phyloP scores from a whole-genome alignment of 2,113 vertebrate genomes.

The rabbit (Oryctolagus cuniculus) region mOryCun1.1 NC_091432.1:184913501-184914000 shows the following conservation, averaged over 20 bases:
- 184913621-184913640: not conserved
- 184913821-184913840: not conserved
- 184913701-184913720: not conserved
- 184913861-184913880: constrained; percentile 18
- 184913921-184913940: not conserved
- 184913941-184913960: not conserved
- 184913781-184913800: fast-evolving
- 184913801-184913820: not conserved
- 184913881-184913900: constrained; percentile 40
- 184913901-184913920: constrained; percentile 54
- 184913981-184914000: not conserved
- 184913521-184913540: constrained; percentile 97
- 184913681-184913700: not conserved
- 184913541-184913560: constrained; percentile 96
- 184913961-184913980: not conserved
- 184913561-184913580: constrained; percentile 96
- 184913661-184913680: not conserved
- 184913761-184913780: not conserved
- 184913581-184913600: constrained; percentile 96
- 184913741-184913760: fast-evolving
- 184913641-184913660: not conserved
- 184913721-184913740: too few species aligned
- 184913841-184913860: constrained; percentile 57
- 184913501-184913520: constrained; percentile 97
- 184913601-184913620: not conserved